Conservation (phyloP, 1,140 invertebrate species). For the Neuroterus valhalla region DNA sequence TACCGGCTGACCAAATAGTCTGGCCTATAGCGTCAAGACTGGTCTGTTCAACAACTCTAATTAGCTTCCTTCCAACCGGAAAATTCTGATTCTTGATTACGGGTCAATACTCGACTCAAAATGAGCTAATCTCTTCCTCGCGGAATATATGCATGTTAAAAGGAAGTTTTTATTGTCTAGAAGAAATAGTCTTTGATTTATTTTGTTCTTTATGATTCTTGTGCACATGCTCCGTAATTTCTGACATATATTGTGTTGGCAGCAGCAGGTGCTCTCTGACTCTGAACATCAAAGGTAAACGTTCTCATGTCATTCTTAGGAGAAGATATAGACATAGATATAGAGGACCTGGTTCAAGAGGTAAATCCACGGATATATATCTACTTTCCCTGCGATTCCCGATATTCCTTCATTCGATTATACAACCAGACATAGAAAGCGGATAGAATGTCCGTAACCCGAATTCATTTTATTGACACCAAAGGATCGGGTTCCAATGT, state of each 20-base stretch:
- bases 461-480: conserved; percentile 25
- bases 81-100: too few species aligned
- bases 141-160: too few species aligned
- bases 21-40: too few species aligned
- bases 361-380: too few species aligned
- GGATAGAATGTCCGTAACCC: conserved; percentile 10
- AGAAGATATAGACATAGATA: background rate
- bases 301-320: conserved; percentile 22
- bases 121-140: too few species aligned
- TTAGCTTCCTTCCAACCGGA: too few species aligned
- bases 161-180: too few species aligned
- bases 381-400: conserved; percentile 16
- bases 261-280: conserved; percentile 20
- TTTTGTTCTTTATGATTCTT: background rate
- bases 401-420: conserved; percentile 28
- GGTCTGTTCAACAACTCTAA: too few species aligned
- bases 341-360: background rate
- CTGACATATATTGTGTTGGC: conserved; percentile 4
- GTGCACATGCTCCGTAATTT: background rate
- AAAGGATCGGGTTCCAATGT: conserved; percentile 6
- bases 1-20: too few species aligned
- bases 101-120: too few species aligned
- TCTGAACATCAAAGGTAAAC: conserved; percentile 29
- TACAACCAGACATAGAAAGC: background rate
- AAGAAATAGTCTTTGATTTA: background rate